Evolutionary conservation across 1,140 invertebrate genomes (phyloP).

Genomic region (Papilio dardanus): DNA sequence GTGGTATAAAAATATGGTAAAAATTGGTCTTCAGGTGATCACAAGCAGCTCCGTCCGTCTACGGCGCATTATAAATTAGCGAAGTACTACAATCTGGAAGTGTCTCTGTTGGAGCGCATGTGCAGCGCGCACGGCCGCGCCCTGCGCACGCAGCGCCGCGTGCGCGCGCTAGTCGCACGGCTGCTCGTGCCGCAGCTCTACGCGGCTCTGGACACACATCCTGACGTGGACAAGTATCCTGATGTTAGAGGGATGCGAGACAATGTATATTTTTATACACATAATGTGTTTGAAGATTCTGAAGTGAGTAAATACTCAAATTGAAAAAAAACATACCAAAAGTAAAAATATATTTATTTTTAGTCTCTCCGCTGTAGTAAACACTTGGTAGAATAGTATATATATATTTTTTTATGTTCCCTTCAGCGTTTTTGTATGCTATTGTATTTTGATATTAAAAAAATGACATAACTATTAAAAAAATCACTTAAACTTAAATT

Average conservation of each 20-base stretch:
- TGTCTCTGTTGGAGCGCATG: slow-evolving; percentile 90
- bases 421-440: no score
- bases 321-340: no score
- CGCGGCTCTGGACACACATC: slow-evolving; percentile 82
- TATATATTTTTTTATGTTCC: no score
- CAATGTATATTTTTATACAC: slow-evolving; percentile 85
- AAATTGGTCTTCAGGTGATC: slow-evolving; percentile 84
- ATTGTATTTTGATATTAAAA: no score
- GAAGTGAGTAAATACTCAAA: no score
- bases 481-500: not conserved
- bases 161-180: slow-evolving; percentile 85
- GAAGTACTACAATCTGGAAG: slow-evolving; percentile 85
- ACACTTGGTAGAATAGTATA: no score
- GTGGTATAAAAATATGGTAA: no score
- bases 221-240: slow-evolving; percentile 79
- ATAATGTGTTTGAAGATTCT: slow-evolving; percentile 81
- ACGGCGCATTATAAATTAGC: slow-evolving; percentile 85
- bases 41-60: slow-evolving; percentile 88
- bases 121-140: slow-evolving; percentile 82
- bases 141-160: slow-evolving; percentile 85
- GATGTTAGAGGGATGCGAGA: slow-evolving; percentile 81
- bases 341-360: no score
- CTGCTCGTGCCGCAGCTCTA: slow-evolving; percentile 86
- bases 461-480: no score
- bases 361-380: not conserved